Percentiles rank a stretch among this genome's conserved stretches.
Evolutionary conservation across 1,140 invertebrate genomes (phyloP).

Genomic region (Ceratina calcarata): DNA sequence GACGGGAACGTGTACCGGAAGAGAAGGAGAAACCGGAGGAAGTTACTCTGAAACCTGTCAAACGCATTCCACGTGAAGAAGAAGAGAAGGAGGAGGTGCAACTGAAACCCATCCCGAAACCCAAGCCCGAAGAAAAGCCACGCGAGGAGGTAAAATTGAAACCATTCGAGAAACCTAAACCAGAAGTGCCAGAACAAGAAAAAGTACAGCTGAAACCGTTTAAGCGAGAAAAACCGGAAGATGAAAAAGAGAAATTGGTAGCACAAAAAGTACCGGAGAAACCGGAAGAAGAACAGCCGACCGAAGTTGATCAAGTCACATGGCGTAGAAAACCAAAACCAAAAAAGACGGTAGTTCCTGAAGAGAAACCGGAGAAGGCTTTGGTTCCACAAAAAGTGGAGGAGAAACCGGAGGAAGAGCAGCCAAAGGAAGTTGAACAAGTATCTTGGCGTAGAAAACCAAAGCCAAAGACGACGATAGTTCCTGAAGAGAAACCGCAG

Average conservation of each 20-base stretch:
- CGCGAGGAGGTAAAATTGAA: slow-evolving; percentile 70
- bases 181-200: not conserved
- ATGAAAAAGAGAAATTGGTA: slow-evolving; percentile 42
- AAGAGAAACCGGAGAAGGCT: slow-evolving; percentile 17
- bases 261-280: slow-evolving; percentile 21
- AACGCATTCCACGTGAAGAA: slow-evolving; percentile 50
- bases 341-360: slow-evolving; percentile 22
- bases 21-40: slow-evolving; percentile 52
- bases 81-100: slow-evolving; percentile 60
- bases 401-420: slow-evolving; percentile 67
- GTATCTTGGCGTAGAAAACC: slow-evolving; percentile 75
- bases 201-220: slow-evolving; percentile 11
- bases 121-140: slow-evolving; percentile 42
- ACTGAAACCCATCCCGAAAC: slow-evolving; percentile 69
- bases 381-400: not conserved
- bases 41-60: slow-evolving; percentile 52
- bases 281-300: slow-evolving; percentile 31
- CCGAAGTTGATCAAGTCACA: slow-evolving; percentile 48
- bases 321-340: slow-evolving; percentile 78
- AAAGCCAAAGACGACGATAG: slow-evolving; percentile 65
- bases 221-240: slow-evolving; percentile 3
- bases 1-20: slow-evolving; percentile 49
- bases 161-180: slow-evolving; percentile 74
- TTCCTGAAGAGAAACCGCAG: slow-evolving; percentile 26
- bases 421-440: slow-evolving; percentile 38